Evolutionary conservation across 2,797 vertebrate genomes (phyloP).

Genomic region (Darevskia mixta): DNA sequence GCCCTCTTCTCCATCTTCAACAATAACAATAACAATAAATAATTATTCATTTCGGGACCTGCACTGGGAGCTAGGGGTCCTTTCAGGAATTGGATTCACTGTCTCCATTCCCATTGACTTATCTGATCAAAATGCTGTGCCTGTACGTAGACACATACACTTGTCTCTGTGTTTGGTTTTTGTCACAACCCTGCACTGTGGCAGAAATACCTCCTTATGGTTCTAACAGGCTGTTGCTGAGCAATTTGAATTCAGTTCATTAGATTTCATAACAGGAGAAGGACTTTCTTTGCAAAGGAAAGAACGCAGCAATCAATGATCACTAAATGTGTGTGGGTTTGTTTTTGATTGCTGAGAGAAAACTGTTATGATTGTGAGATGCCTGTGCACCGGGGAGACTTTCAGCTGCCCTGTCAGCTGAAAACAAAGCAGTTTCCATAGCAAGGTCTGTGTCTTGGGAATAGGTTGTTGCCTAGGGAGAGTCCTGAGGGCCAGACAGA

Average conservation of each 20-base stretch:
- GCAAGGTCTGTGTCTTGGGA: no score
- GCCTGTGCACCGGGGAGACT: constrained; percentile 17
- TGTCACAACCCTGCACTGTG: constrained; percentile 54
- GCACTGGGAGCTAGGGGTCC: no score
- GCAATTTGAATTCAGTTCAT: constrained; percentile 65
- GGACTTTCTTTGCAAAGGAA: constrained; percentile 58
- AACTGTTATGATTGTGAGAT: constrained; percentile 40
- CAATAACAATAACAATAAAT: no score
- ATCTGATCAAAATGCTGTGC: no score
- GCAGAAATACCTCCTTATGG: constrained; percentile 55
- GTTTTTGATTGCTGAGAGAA: constrained; percentile 44
- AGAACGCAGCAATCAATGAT: constrained; percentile 46
- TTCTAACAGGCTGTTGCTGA: constrained; percentile 46
- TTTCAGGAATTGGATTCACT: neutral
- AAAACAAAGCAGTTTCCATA: constrained; percentile 12
- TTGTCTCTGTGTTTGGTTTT: constrained; percentile 12
- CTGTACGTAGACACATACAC: neutral
- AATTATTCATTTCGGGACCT: no score
- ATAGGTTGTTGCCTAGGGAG: no score
- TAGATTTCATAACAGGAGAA: constrained; percentile 57
- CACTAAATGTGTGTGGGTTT: constrained; percentile 57
- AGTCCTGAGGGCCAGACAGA: no score
- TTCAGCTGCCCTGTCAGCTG: rapidly evolving
- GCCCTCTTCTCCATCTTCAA: neutral
- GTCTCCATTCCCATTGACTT: neutral